Evolutionary conservation across 2,113 vertebrate species (phyloP), one percentile per base, ranked within the genome.

Genomic region (Diglossa brunneiventris): DNA sequence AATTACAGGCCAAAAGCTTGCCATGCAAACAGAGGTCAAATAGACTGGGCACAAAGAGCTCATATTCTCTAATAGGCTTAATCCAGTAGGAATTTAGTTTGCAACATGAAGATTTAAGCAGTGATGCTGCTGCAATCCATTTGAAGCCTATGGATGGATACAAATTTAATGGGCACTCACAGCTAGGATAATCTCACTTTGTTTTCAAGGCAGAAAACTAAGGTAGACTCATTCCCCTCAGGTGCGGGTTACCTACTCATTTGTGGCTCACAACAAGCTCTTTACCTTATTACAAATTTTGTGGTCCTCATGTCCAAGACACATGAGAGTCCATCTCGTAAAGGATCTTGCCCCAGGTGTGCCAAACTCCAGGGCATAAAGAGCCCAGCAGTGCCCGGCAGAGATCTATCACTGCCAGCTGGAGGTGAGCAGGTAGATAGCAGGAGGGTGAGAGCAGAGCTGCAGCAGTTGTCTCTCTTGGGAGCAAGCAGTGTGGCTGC

Each of bases 311-410:
- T 46, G n/a, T 42, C 59, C 33, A 37, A 53, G 35, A 68, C 1
- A 1, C 28, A 4, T 0, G 2, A 79, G 13, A 24, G 11, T 22
- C n/a, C 2, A 0, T 47, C 62, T 44, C 2, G 1, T 18, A 44
- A 67, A 55, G 41, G 53, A 47, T n/a, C 47, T 53, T 64, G 52
- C 22, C 37, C 24, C 30, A 24, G 21, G 28, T n/a, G 21, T 47
- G 35, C 49, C 67, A 64, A 19, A 23, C 64, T 82, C 26, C 26
- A 27, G 66, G 21, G 33, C 47, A 47, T 11, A 21, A 37, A 72
- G 12, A 19, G 18, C 35, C 82, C 31, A 14, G 27, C 39, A 28
- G 23, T 9, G 6, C 30, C 59, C 9, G 18, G 52, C 46, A 80
- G 69, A 41, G n/a, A 18, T 14, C 47, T 77, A 3, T 41, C 9